phyloP scores from a whole-genome alignment of 2,888 invertebrate genomes.

The Brachyopa scutellaris region DNA sequence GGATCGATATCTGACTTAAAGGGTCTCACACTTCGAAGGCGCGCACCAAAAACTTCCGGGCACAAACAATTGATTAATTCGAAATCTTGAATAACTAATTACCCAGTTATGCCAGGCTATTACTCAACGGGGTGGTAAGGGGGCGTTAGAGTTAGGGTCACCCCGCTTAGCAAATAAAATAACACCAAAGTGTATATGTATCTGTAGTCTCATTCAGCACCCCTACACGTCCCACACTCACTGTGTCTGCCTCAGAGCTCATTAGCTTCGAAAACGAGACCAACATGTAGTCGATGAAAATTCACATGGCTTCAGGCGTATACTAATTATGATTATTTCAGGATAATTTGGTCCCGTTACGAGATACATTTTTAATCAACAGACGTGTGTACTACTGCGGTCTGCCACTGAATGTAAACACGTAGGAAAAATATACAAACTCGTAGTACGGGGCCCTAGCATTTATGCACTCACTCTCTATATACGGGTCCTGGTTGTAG shows the following conservation, averaged over 20 bases:
- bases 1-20: conserved; percentile 28
- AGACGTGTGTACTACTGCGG: conserved; percentile 65
- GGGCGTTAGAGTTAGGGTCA: neutral
- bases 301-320: conserved; percentile 64
- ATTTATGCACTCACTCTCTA: conserved; percentile 60
- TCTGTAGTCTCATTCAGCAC: too few relatives aligned
- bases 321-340: conserved; percentile 72
- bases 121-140: conserved; percentile 26
- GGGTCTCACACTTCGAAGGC: neutral
- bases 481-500: too few relatives aligned
- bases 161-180: conserved; percentile 3
- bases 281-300: conserved; percentile 65
- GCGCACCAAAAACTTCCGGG: conserved; percentile 12
- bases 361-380: conserved; percentile 73
- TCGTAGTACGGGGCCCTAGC: conserved; percentile 1
- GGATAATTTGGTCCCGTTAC: conserved; percentile 71
- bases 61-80: conserved; percentile 63
- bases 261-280: conserved; percentile 64
- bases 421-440: conserved; percentile 48
- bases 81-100: conserved; percentile 72
- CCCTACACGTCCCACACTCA: neutral
- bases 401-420: conserved; percentile 61
- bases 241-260: conserved; percentile 52
- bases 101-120: conserved; percentile 45
- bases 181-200: conserved; percentile 29